Evolutionary conservation across 2,888 invertebrate genomes (phyloP).

Genomic region (Dioctria linearis): DNA sequence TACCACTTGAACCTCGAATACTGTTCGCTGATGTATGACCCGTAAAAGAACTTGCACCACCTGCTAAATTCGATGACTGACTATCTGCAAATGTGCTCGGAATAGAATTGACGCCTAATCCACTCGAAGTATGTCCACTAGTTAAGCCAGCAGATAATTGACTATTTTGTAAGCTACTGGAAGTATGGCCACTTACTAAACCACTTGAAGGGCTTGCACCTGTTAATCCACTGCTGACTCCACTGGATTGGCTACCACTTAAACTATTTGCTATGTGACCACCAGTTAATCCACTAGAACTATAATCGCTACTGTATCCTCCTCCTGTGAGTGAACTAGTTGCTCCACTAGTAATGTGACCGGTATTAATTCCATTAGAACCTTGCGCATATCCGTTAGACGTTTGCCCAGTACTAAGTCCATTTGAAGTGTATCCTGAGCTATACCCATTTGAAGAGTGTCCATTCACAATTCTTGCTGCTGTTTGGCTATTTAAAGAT

Average conservation of each 20-base stretch:
- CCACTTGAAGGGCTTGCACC: neutral
- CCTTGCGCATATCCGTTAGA: neutral
- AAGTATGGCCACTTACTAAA: constrained; percentile 12
- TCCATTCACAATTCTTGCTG: constrained; percentile 67
- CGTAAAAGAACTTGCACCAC: neutral
- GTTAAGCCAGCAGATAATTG: neutral
- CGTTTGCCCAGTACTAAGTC: neutral
- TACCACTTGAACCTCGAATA: constrained; percentile 17
- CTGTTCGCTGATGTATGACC: constrained; percentile 21
- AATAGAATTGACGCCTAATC: neutral
- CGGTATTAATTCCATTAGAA: neutral
- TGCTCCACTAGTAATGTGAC: constrained; percentile 41
- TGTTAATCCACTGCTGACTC: neutral
- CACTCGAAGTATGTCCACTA: neutral
- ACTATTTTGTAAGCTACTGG: neutral
- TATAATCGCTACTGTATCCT: neutral
- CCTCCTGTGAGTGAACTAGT: constrained; percentile 61
- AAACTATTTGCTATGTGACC: neutral
- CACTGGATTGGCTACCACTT: neutral
- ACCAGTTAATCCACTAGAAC: neutral
- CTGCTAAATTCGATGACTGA: too few species aligned
- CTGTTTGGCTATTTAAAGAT: constrained; percentile 15
- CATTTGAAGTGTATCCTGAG: constrained; percentile 42
- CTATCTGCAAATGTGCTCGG: neutral
- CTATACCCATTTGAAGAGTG: constrained; percentile 28